Evolutionary conservation across 2,113 vertebrate species (phyloP), one percentile per base, ranked within the genome.

Genomic region (Heliornis fulica): DNA sequence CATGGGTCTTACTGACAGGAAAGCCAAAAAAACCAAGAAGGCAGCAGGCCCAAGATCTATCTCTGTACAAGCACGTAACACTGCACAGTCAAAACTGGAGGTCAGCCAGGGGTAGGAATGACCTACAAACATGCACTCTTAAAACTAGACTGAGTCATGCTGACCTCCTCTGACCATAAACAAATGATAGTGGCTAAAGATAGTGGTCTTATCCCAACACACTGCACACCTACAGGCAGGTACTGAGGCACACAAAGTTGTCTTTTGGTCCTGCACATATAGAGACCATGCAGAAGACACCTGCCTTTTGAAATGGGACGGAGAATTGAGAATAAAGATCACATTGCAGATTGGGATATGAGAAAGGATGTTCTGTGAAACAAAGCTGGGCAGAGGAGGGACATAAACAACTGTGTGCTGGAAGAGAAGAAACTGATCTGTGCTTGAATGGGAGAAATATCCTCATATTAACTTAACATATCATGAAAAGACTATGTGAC

Each of bases 181-280:
- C 4, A 77, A 66, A 36, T 6, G 15, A 69, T 10, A 65, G 40
- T 43, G 36, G 32, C 7, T 57, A 45, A 80, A 51, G 23, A 7
- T 5, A 48, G 19, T 1, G 3, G 29, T 16, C 14, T 86, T 61
- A 75, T 60, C 40, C 18, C 28, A 57, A 7, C 1, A 2, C 5
- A 1, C 2, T 21, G 22, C 15, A 28, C 34, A 6, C n/a, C 14
- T 46, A 21, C 2, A 0, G 26, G 4, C 18, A 11, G 7, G n/a
- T 46, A 20, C 0, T 0, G 28, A 64, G 29, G 13, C 8, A 43
- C 6, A n/a, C 2, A 23, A 4, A 0, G 0, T 18, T 18, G 1
- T 18, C 2, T 4, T 29, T 46, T 40, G 25, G 19, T 11, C 40
- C 28, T 79, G 26, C 28, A 21, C 0, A 0, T 28, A 54, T 50